Base-by-base conservation (phyloP, 2,888 invertebrate genomes). In the Ormyrus pomaceus region DNA sequence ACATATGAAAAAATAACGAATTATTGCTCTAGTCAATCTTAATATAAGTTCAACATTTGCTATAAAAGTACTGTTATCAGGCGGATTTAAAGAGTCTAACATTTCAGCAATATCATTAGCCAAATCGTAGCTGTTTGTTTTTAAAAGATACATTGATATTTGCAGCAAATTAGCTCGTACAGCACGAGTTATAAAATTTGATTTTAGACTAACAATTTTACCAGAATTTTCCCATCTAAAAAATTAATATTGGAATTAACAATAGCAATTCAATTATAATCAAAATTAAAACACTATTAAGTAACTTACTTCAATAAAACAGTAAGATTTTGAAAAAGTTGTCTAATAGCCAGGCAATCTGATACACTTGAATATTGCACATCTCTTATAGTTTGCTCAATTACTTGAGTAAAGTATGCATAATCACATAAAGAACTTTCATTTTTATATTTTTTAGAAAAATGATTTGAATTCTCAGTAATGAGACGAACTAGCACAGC, bases 1-100 rank as follows among this genome's bases (percentile, higher is more conserved):
- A 85, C 95, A 95, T 79, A 94, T 92, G 88, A 95, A 96, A 90
- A 96, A 96, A 87, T 96, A 96, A 85, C 94, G 94, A 5, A 95
- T 94, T 6, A 94, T 93, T 0, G 95, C 93, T 83, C 94, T 93
- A 0, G 95, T 94, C 13, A 96, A 91, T 89, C 94, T 95, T 34
- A 96, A 89, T 13, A 93, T 92, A 0, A 94, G 93, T 85, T 95
- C 94, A 1, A 95, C 93, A 59, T 94, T 93, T 0, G 94, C 93
- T 10, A 94, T 92, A 13, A 93, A 92, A 56, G 92, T 91, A 66
- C 92, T 91, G 0, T 92, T 92, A 0, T 93, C 92, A 0, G 94
- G 93, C 83, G 94, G 91, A 84, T 94, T 94, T 58, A 95, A 92
- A 64, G 93, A 91, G 84, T 95, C 94, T 34, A 96, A 86, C 62